A percentile compares a stretch with the other conserved stretches of the same genome.
Conservation (phyloP, 1,140 invertebrate genomes). For the Manduca sexta region DNA sequence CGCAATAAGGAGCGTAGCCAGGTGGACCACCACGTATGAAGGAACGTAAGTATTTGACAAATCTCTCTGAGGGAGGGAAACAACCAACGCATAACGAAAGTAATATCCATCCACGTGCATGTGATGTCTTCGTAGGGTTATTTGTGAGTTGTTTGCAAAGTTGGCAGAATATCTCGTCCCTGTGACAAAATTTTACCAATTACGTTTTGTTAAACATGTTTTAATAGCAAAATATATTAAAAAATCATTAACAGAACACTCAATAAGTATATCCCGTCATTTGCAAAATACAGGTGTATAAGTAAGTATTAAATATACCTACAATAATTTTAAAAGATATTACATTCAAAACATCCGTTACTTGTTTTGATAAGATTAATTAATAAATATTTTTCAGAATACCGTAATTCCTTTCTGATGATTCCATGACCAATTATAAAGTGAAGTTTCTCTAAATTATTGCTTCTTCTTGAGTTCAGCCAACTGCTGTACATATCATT, state of each 20-base stretch:
- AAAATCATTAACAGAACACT: too few species aligned
- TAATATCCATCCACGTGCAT: constrained; percentile 93
- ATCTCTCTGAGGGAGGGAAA: constrained; percentile 89
- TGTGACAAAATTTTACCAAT: constrained; percentile 55
- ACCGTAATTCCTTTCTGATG: constrained; percentile 88
- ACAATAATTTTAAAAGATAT: too few species aligned
- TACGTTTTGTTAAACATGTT: constrained; percentile 1
- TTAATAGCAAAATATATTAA: too few species aligned
- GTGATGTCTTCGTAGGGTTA: constrained; percentile 89
- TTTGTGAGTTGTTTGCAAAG: constrained; percentile 94
- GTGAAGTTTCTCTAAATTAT: constrained; percentile 94
- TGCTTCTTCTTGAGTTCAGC: constrained; percentile 84
- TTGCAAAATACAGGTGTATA: too few species aligned
- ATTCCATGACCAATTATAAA: constrained; percentile 97
- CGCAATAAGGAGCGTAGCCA: constrained; percentile 90
- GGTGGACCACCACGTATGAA: constrained; percentile 84
- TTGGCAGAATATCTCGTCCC: constrained; percentile 96
- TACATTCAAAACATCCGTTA: too few species aligned
- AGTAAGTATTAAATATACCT: too few species aligned
- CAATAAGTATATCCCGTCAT: too few species aligned
- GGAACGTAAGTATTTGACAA: constrained; percentile 83
- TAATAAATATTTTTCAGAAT: too few species aligned
- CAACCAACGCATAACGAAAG: constrained; percentile 94
- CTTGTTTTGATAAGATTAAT: too few species aligned
- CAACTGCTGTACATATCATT: constrained; percentile 84